Percentiles rank a stretch among this genome's conserved stretches.
Conservation (phyloP, 2,113 vertebrate genomes). For the Dryoscopus gambensis region DNA sequence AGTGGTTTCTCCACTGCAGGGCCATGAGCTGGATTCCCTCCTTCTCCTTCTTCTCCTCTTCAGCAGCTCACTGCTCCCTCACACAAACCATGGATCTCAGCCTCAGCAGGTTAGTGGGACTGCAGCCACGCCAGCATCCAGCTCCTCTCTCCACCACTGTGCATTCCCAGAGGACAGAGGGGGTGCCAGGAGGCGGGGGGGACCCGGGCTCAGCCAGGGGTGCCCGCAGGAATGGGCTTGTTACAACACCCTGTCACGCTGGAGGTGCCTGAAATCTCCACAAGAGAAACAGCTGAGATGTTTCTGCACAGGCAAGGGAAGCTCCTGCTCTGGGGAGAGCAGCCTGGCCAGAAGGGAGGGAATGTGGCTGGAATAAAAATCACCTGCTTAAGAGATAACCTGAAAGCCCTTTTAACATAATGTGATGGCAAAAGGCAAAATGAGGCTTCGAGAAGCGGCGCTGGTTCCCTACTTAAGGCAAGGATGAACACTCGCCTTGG, state of each 20-base stretch:
- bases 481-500: not conserved
- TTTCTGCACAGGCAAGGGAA: not conserved
- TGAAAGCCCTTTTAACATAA: conserved; percentile 32
- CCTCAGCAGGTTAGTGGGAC: not conserved
- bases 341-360: not conserved
- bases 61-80: not conserved
- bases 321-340: not conserved
- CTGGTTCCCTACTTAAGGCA: not conserved
- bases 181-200: not conserved
- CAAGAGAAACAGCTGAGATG: fast-evolving
- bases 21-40: not conserved
- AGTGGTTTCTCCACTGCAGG: not conserved
- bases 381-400: conserved; percentile 6
- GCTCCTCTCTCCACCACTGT: not conserved
- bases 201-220: not conserved
- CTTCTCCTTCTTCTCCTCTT: not conserved
- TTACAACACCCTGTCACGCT: fast-evolving
- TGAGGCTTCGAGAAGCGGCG: fast-evolving
- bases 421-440: conserved; percentile 16
- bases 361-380: conserved; percentile 36
- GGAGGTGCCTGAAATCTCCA: not conserved
- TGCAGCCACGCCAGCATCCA: not conserved
- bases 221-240: fast-evolving
- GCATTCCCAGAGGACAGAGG: not conserved
- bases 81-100: not conserved